Conservation (phyloP, 1,140 invertebrate species). For the Radopholus similis region DNA sequence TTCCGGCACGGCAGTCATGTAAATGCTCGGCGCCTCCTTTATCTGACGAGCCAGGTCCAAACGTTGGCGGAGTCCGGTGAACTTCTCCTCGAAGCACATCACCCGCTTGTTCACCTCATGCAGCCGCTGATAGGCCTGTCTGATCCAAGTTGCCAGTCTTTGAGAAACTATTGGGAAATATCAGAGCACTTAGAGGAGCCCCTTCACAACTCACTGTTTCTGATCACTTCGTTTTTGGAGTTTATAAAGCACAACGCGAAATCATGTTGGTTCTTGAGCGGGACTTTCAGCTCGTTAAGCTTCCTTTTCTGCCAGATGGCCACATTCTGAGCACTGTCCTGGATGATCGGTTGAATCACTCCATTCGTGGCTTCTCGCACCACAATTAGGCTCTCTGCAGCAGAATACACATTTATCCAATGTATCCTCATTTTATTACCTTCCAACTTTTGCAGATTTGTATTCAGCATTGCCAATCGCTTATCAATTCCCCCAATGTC, state of each 20-base stretch:
- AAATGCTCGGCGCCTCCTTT: constrained; percentile 42
- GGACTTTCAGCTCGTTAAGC: constrained; percentile 10
- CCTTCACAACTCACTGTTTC: constrained; percentile 15
- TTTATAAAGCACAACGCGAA: constrained; percentile 25
- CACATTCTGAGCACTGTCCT: constrained; percentile 19
- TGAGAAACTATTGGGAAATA: constrained; percentile 14
- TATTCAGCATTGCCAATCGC: constrained; percentile 24
- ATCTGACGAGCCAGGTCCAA: constrained; percentile 44
- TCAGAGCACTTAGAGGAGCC: background rate
- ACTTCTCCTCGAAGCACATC: constrained; percentile 37
- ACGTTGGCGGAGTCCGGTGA: constrained; percentile 34
- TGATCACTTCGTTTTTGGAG: constrained; percentile 35
- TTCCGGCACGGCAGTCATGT: constrained; percentile 42
- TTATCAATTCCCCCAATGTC: constrained; percentile 45
- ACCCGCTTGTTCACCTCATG: constrained; percentile 31
- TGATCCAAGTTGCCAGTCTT: constrained; percentile 31
- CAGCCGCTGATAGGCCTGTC: constrained; percentile 36
- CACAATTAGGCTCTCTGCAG: constrained; percentile 9
- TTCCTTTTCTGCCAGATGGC: constrained; percentile 16
- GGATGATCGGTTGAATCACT: constrained; percentile 24
- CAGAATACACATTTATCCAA: background rate
- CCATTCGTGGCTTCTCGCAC: constrained; percentile 9
- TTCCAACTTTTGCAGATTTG: constrained; percentile 28
- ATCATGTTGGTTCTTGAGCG: constrained; percentile 20
- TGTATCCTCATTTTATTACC: constrained; percentile 13